A percentile compares a stretch with the other conserved stretches of the same genome.
These are phyloP conservation scores for Dendrocincla fuliginosa DNA, from an alignment of 2,797 vertebrate species.

Conservation along the genomic window DNA sequence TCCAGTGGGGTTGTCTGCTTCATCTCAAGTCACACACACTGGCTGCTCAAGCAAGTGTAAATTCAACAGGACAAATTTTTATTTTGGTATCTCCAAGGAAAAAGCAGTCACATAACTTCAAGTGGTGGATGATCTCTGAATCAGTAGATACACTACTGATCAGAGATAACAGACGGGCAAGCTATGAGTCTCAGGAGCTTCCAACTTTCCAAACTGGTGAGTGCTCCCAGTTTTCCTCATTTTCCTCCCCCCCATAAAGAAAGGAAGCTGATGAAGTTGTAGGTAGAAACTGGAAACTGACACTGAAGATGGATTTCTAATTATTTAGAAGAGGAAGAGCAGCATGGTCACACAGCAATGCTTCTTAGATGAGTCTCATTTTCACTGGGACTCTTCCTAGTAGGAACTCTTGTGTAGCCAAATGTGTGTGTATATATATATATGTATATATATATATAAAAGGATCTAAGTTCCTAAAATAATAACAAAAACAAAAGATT, in stretches of 20 bases:
- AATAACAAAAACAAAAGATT: not conserved
- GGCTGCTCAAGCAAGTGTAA: not conserved
- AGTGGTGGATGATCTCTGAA: not conserved
- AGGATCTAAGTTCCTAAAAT: not conserved
- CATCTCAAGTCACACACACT: not conserved
- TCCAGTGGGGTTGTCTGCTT: not conserved
- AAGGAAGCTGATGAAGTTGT: not conserved
- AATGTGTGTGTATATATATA: not conserved
- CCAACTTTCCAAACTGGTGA: not conserved
- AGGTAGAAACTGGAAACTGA: not conserved
- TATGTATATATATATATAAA: not conserved
- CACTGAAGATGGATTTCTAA: not conserved
- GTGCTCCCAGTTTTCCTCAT: not conserved
- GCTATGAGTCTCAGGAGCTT: not conserved
- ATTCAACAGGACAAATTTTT: not conserved
- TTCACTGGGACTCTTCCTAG: not conserved
- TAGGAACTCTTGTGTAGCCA: not conserved
- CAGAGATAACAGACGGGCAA: not conserved
- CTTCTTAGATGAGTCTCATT: not conserved
- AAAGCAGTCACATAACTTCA: not conserved
- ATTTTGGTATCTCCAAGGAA: not conserved
- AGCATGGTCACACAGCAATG: not conserved
- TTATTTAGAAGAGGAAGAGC: not conserved
- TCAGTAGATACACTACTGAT: not conserved
- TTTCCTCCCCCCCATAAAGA: not conserved